Evolutionary conservation across 2,797 vertebrate genomes (phyloP).

Genomic region (Sebastes alutus): DNA sequence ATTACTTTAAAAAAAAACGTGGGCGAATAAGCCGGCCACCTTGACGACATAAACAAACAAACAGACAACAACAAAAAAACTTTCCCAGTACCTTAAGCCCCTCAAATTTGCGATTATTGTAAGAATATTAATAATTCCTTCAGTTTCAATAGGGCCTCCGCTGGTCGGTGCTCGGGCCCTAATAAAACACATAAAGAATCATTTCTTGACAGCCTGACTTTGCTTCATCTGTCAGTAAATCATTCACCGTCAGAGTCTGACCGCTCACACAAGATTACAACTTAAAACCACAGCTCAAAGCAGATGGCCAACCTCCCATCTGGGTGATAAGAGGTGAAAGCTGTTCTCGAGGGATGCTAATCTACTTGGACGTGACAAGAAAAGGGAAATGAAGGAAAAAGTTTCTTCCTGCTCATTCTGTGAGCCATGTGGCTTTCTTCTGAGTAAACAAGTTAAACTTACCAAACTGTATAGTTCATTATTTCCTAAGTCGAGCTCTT

Average conservation of each 20-base stretch:
- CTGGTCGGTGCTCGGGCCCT: no score
- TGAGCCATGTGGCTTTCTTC: not conserved
- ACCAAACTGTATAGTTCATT: constrained; percentile 97
- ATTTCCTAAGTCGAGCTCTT: constrained; percentile 98
- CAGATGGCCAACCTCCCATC: constrained; percentile 60
- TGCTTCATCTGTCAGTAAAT: constrained; percentile 37
- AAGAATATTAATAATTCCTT: no score
- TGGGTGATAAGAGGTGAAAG: constrained; percentile 64
- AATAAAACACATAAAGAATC: not conserved
- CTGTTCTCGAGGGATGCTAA: constrained; percentile 69
- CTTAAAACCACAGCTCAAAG: constrained; percentile 60
- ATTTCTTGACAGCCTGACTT: constrained; percentile 20
- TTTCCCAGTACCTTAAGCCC: no score
- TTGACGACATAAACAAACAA: no score
- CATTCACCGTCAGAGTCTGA: constrained; percentile 29
- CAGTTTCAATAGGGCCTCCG: no score
- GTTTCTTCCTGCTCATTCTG: not conserved
- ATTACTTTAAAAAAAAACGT: no score
- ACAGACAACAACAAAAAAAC: no score
- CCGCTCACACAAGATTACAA: constrained; percentile 58
- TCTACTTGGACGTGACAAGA: constrained; percentile 42
- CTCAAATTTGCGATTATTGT: no score
- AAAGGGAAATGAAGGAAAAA: constrained; percentile 40
- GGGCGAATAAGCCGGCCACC: no score
- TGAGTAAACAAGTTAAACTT: constrained; percentile 58